Conservation (phyloP, 1,140 invertebrate genomes). For the Eriocheir sinensis region DNA sequence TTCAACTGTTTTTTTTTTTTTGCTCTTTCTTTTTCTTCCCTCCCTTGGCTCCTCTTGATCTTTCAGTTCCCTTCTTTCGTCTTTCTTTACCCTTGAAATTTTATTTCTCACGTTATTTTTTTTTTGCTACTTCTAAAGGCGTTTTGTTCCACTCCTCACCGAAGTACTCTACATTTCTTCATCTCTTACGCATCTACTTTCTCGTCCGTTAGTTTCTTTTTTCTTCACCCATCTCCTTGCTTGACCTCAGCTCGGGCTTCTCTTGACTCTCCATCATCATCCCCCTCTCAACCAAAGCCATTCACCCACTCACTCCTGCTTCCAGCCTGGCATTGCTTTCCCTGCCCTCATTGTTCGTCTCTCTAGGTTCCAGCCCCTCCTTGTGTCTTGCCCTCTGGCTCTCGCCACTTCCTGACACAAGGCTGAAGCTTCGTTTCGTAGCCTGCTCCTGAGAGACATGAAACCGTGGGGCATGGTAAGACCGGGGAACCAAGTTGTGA, state of each 20-base stretch:
- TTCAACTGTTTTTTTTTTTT: background rate
- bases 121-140: background rate
- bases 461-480: too few relatives aligned
- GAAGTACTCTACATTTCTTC: background rate
- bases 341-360: background rate
- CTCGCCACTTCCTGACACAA: slow-evolving; percentile 30
- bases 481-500: too few relatives aligned
- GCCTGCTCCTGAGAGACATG: background rate
- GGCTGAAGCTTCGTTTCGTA: background rate
- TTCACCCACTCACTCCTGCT: background rate
- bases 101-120: background rate
- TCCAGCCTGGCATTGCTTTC: background rate
- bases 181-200: background rate
- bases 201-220: background rate
- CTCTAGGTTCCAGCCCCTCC: background rate
- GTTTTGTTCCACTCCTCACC: background rate
- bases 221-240: background rate
- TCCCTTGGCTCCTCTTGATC: background rate
- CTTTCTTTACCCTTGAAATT: background rate
- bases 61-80: background rate
- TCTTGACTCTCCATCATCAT: background rate
- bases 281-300: background rate
- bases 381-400: background rate
- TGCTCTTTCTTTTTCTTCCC: background rate
- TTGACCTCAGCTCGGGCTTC: background rate